phyloP scores from a whole-genome alignment of 1,140 invertebrate genomes.

The Pseudomyrmex concolor region DNA sequence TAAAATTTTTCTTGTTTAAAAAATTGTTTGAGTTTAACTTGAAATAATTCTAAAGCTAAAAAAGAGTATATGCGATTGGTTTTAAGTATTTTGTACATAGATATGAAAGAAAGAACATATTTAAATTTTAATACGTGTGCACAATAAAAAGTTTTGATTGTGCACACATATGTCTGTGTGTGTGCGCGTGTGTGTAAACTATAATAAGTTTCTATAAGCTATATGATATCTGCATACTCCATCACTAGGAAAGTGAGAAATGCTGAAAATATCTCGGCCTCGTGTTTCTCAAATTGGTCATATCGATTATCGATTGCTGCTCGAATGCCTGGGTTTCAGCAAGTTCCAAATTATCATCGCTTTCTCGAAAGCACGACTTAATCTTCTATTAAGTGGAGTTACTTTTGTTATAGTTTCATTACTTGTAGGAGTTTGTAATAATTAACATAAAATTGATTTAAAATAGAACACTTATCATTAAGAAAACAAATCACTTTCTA shows the following conservation, averaged over 20 bases:
- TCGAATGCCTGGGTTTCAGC: constrained; percentile 30
- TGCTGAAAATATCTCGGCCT: constrained; percentile 54
- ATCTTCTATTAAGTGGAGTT: constrained; percentile 21
- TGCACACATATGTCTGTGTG: too few relatives aligned
- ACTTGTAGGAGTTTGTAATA: constrained; percentile 21
- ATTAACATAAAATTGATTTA: background rate
- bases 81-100: background rate
- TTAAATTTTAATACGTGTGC: too few relatives aligned
- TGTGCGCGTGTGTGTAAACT: background rate
- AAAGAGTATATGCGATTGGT: background rate
- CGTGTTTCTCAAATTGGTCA: constrained; percentile 56
- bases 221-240: constrained; percentile 54
- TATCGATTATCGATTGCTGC: constrained; percentile 55
- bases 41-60: background rate
- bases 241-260: constrained; percentile 50
- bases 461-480: background rate
- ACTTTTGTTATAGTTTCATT: constrained; percentile 30
- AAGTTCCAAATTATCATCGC: constrained; percentile 50
- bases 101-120: too few relatives aligned
- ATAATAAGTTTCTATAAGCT: constrained; percentile 52
- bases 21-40: background rate
- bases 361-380: constrained; percentile 42
- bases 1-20: constrained; percentile 3
- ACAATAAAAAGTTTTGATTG: background rate
- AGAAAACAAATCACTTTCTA: background rate